Percentiles rank a stretch among this genome's conserved stretches.
Conservation (phyloP, 2,888 invertebrate species). For the Eupithecia inturbata region DNA sequence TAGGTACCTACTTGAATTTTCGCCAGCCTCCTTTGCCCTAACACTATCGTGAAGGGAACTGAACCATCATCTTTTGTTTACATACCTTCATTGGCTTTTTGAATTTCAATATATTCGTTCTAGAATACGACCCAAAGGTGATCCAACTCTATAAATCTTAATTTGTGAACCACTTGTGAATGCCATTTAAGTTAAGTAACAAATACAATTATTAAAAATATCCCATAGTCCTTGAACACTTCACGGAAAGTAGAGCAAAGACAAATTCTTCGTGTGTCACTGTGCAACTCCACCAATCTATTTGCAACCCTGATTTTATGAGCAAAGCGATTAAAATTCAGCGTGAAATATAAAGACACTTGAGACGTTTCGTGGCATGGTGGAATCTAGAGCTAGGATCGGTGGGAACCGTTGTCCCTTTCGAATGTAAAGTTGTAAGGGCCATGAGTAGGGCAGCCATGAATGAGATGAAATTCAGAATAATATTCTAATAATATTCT, state of each 20-base stretch:
- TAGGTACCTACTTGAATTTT: too few relatives aligned
- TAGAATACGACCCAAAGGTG: neutral
- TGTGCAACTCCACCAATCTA: slow-evolving; percentile 38
- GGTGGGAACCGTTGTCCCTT: slow-evolving; percentile 79
- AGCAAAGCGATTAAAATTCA: slow-evolving; percentile 37
- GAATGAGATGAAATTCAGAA: neutral
- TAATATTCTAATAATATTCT: neutral
- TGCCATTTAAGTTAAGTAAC: neutral
- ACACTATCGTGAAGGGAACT: neutral
- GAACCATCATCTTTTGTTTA: neutral
- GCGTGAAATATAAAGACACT: neutral
- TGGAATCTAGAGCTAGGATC: slow-evolving; percentile 62
- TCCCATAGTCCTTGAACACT: slow-evolving; percentile 44
- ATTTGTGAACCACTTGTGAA: neutral
- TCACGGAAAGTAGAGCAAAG: slow-evolving; percentile 67
- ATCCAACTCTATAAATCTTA: neutral
- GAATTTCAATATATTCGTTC: neutral
- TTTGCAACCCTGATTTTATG: slow-evolving; percentile 33
- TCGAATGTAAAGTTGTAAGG: slow-evolving; percentile 63
- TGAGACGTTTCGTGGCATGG: slow-evolving; percentile 42
- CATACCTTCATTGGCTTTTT: neutral
- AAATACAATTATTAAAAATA: neutral
- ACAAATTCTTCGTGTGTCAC: slow-evolving; percentile 67
- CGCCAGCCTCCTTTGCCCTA: too few relatives aligned
- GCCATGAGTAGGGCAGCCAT: slow-evolving; percentile 35